Evolutionary conservation across 1,140 invertebrate genomes (phyloP).

Genomic region (Drosophila watanabei): DNA sequence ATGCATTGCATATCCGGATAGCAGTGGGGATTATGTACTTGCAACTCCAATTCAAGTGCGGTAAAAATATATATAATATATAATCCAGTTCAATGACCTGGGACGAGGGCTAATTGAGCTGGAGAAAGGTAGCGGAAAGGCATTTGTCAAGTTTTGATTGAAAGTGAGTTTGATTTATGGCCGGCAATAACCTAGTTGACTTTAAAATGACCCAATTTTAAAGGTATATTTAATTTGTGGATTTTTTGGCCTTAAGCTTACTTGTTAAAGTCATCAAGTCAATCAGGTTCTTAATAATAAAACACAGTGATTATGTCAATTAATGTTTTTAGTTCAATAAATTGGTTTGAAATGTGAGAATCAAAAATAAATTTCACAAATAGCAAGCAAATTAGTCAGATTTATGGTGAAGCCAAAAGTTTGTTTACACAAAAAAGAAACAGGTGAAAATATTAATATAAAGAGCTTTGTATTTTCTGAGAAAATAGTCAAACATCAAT

Average conservation of each 20-base stretch:
- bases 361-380: background rate
- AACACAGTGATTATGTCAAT: background rate
- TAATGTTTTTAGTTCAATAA: background rate
- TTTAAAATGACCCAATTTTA: background rate
- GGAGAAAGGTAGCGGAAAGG: slow-evolving; percentile 77
- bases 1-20: slow-evolving; percentile 47
- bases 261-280: background rate
- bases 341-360: background rate
- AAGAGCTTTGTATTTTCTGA: background rate
- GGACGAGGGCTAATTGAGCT: slow-evolving; percentile 65
- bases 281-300: background rate
- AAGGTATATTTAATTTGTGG: background rate
- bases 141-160: slow-evolving; percentile 75
- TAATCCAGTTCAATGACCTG: slow-evolving; percentile 61
- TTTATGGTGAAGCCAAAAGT: background rate
- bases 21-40: background rate
- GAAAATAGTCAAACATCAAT: background rate
- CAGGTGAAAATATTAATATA: background rate
- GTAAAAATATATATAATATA: slow-evolving; percentile 12
- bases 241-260: background rate
- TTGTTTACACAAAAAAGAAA: background rate
- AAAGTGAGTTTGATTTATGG: slow-evolving; percentile 74
- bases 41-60: slow-evolving; percentile 21
- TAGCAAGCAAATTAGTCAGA: background rate
- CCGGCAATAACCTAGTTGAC: slow-evolving; percentile 26